phyloP scores from a whole-genome alignment of 2,888 invertebrate species.

The Drosophila neutralis region DNA sequence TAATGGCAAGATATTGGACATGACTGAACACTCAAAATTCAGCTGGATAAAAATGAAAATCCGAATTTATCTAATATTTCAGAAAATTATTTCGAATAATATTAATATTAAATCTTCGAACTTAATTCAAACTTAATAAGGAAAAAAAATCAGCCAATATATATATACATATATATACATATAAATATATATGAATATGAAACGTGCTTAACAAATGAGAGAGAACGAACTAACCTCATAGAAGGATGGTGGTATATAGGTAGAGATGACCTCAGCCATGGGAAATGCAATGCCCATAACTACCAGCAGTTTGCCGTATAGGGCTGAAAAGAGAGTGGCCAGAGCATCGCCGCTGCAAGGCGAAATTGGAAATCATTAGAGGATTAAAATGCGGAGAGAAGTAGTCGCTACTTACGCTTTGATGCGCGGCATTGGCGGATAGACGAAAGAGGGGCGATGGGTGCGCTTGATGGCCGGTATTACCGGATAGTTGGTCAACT shows the following conservation, averaged over 20 bases:
- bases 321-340: slow-evolving; percentile 94
- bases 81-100: no score
- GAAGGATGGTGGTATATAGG: slow-evolving; percentile 96
- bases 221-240: slow-evolving; percentile 89
- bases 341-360: slow-evolving; percentile 91
- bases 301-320: slow-evolving; percentile 96
- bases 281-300: slow-evolving; percentile 98
- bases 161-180: not conserved
- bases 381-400: not conserved
- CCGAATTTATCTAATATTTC: not conserved
- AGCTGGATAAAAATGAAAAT: not conserved
- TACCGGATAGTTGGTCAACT: slow-evolving; percentile 84
- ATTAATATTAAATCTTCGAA: no score
- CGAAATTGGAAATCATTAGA: not conserved
- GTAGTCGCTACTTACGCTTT: slow-evolving; percentile 82
- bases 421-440: slow-evolving; percentile 83
- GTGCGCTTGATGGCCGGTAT: slow-evolving; percentile 84
- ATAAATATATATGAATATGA: not conserved
- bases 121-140: no score
- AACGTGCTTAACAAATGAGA: not conserved
- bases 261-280: slow-evolving; percentile 97
- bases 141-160: not conserved
- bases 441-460: slow-evolving; percentile 83
- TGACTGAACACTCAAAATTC: not conserved
- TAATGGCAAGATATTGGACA: not conserved